phyloP scores from a whole-genome alignment of 2,113 vertebrate species.

The Hymenochirus boettgeri region DNA sequence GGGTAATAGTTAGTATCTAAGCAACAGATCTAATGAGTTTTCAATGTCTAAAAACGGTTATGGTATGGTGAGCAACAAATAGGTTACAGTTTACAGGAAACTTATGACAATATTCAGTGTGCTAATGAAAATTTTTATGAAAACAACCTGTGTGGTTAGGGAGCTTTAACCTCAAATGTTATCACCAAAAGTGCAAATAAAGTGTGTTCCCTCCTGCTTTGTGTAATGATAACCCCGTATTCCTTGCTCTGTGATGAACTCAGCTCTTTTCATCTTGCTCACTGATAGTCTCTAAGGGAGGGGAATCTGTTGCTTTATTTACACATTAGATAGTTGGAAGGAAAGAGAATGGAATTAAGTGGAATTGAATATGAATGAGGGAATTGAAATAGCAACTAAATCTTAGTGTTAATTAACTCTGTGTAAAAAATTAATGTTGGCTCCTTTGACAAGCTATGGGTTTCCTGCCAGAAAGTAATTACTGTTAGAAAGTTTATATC shows the following conservation, averaged over 20 bases:
- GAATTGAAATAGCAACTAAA: slow-evolving; percentile 12
- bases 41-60: not conserved
- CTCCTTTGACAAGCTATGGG: not conserved
- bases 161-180: too few species aligned
- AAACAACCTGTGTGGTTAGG: too few species aligned
- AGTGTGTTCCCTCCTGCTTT: slow-evolving; percentile 16
- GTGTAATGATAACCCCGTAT: too few species aligned
- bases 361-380: slow-evolving; percentile 38
- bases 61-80: too few species aligned
- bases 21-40: too few species aligned
- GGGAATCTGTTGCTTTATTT: slow-evolving; percentile 32
- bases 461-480: not conserved
- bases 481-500: not conserved
- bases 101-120: too few species aligned
- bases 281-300: slow-evolving; percentile 40
- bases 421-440: not conserved
- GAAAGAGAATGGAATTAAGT: slow-evolving; percentile 30
- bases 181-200: too few species aligned
- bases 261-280: slow-evolving; percentile 32
- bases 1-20: too few species aligned
- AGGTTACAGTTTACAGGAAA: too few species aligned
- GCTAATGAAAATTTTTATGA: too few species aligned
- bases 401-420: slow-evolving; percentile 23
- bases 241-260: slow-evolving; percentile 27
- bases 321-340: slow-evolving; percentile 38